Evolutionary conservation across 2,888 invertebrate species (phyloP), one percentile per base, ranked within the genome.

Genomic region (Dioctria linearis): DNA sequence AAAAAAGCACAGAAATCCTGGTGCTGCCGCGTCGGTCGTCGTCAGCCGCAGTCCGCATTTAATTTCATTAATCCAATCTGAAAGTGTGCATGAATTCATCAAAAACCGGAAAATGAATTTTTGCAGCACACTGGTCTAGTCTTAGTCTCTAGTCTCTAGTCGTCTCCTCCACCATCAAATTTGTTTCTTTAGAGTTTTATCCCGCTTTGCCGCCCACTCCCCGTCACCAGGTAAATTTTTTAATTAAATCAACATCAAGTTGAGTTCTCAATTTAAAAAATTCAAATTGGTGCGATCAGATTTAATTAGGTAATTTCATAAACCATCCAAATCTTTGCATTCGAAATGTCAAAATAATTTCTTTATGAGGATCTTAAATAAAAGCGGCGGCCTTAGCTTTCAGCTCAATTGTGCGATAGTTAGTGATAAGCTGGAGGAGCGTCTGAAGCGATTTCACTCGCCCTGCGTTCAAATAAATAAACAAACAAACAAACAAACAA

Each of bases 261-360:
- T 69, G 69, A 69, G 69, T 51, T 49, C 69, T 69, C 51, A 69
- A 69, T 69, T 39, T n/a, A 37, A 54, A n/a, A 69, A 69, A 69
- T 69, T 69, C 69, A 69, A 69, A 69, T 69, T 43, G 69, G 49
- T 51, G 69, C 54, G 69, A 69, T 69, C 69, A 25, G 69, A 69
- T 69, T 69, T 69, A 69, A 69, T 69, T 69, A 69, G 69, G 69
- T 69, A 69, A 69, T 69, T 69, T 69, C 69, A 69, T 69, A 69
- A 69, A 69, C 69, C 51, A 49, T 54, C 51, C 69, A 25, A 25
- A 37, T 69, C 51, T n/a, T 69, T 51, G 69, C 69, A 51, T 69
- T 69, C 6, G 69, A 69, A 51, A 69, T 69, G 69, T 69, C 69
- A 69, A 69, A 69, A 69, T 69, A 69, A 69, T 69, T 69, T 69